These are phyloP conservation scores for Stegana nigrithorax DNA, from an alignment of 2,888 invertebrate species.

Conservation along the genomic window DNA sequence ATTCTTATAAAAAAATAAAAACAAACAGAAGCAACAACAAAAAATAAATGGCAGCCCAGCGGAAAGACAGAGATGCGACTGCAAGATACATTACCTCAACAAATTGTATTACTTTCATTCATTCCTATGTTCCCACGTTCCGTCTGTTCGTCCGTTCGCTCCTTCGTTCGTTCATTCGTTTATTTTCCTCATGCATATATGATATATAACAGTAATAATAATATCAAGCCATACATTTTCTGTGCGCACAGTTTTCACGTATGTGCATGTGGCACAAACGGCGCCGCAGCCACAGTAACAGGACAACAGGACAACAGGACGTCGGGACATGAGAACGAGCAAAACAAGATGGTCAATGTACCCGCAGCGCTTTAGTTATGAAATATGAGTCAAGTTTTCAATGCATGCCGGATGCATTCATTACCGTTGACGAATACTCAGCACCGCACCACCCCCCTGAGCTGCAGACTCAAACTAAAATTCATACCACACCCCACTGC, in stretches of 20 bases:
- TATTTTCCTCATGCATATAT: too few species aligned
- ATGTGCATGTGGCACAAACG: not conserved
- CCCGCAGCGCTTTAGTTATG: slow-evolving; percentile 46
- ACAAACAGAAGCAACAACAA: slow-evolving; percentile 2
- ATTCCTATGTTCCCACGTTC: too few species aligned
- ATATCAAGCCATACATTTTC: slow-evolving; percentile 24
- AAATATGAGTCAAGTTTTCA: slow-evolving; percentile 62
- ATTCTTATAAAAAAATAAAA: not conserved
- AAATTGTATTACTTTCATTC: too few species aligned
- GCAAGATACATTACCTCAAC: slow-evolving; percentile 14
- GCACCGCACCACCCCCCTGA: not conserved
- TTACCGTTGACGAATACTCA: slow-evolving; percentile 52
- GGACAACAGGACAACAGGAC: slow-evolving; percentile 11
- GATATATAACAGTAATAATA: slow-evolving; percentile 12
- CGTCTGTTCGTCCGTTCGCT: too few species aligned
- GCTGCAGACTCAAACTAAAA: not conserved
- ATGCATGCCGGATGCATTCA: slow-evolving; percentile 63
- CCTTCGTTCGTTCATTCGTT: too few species aligned
- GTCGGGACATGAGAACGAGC: not conserved
- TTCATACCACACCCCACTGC: not conserved
- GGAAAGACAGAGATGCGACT: slow-evolving; percentile 27
- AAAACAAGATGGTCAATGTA: slow-evolving; percentile 57
- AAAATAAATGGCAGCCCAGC: slow-evolving; percentile 18
- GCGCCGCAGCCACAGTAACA: not conserved
- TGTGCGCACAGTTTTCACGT: slow-evolving; percentile 9